Evolutionary conservation across 2,888 invertebrate genomes (phyloP).

Genomic region (Macrophya annulata): DNA sequence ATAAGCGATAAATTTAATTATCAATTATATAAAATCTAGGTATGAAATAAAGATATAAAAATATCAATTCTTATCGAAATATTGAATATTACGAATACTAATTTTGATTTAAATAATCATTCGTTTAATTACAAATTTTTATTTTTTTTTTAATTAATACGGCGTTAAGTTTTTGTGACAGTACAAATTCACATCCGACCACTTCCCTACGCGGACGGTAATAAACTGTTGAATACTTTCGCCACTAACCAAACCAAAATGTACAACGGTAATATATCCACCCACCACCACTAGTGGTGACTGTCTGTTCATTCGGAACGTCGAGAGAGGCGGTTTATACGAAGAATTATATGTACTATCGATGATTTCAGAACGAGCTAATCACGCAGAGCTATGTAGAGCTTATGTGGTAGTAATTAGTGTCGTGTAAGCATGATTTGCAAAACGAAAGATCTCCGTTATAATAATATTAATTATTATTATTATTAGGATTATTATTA

Average conservation of each 20-base stretch:
- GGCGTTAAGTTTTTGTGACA: background rate
- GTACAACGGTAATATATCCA: background rate
- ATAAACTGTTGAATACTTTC: background rate
- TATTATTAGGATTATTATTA: background rate
- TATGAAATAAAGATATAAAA: background rate
- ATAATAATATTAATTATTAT: background rate
- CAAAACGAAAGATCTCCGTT: background rate
- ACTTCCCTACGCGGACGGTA: background rate
- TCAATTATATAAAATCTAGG: too few species aligned
- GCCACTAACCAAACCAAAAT: background rate
- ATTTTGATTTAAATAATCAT: background rate
- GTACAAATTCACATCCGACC: background rate
- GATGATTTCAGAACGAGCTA: background rate
- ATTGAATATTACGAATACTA: background rate
- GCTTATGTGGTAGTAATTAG: background rate
- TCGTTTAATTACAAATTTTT: background rate
- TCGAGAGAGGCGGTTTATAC: background rate
- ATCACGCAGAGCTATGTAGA: background rate
- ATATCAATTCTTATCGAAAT: background rate
- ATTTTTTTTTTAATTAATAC: background rate
- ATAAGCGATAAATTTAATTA: too few species aligned
- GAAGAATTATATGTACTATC: background rate
- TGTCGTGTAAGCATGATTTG: constrained; percentile 19
- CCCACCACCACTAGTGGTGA: background rate
- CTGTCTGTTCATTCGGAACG: background rate